Percentiles rank a stretch among this genome's conserved stretches.
Evolutionary conservation across 2,113 vertebrate species (phyloP).

Genomic region (Hylia prasina): DNA sequence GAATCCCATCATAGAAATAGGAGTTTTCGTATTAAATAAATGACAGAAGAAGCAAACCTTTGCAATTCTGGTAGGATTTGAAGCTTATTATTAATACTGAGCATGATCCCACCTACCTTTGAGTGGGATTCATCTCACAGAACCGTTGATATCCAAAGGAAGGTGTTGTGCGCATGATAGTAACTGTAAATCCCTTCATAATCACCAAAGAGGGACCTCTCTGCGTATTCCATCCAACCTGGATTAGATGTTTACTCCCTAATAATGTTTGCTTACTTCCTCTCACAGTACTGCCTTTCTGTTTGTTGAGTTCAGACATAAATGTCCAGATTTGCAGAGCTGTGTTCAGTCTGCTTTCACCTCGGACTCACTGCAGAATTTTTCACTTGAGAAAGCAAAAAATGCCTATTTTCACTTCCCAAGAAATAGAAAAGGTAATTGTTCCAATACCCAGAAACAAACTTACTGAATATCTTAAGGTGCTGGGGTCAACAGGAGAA

Average conservation of each 20-base stretch:
- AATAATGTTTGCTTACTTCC: neutral
- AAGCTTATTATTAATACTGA: constrained; percentile 13
- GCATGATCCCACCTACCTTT: constrained; percentile 20
- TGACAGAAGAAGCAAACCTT: neutral
- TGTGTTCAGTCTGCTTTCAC: neutral
- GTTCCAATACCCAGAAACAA: neutral
- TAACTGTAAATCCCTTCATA: neutral
- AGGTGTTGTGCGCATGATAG: neutral
- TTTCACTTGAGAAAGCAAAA: neutral
- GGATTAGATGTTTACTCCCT: neutral
- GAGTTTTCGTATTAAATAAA: neutral
- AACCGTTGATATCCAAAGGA: neutral
- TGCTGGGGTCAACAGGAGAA: neutral
- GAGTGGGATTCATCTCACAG: constrained; percentile 7
- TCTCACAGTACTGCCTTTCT: neutral
- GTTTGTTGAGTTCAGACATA: neutral
- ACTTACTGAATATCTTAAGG: neutral
- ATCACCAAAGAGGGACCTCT: neutral
- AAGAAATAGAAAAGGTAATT: neutral
- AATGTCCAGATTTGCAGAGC: neutral
- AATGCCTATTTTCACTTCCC: neutral
- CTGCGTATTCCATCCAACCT: neutral
- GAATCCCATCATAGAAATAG: neutral
- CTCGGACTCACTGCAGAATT: neutral
- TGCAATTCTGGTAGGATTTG: neutral